Base-by-base conservation (phyloP, 2,113 vertebrate genomes). In the Raja brachyura region DNA sequence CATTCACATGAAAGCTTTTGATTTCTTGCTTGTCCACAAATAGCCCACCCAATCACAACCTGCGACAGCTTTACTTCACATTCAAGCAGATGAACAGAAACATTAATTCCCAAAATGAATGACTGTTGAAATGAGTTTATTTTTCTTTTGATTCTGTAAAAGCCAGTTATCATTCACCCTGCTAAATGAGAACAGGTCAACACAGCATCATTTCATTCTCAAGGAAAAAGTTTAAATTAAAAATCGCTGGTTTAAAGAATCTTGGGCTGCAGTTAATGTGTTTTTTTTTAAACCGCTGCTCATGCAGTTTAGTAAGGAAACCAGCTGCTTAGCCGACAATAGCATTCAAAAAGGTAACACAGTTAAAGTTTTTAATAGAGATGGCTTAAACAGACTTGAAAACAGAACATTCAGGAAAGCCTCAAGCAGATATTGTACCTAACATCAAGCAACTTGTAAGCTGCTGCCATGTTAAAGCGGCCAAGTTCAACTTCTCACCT, bases 61-160 rank as follows among this genome's bases (percentile, higher is more conserved):
- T 90, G 59, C 66, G 28, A 90, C 68, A 74, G 66, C 20, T 73
- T 92, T 39, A 92, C 70, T 92, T 92, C 90, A 90, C 88, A 92
- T 73, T 92, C 39, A 92, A 33, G 90, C 90, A 70, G 68, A 63
- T 70, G 70, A 73, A 92, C 90, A 73, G 81, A 77, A 74, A 92
- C 68, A 54, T 96, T 2, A 86, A 96, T 96, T 95, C 96, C 96
- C 97, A 96, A 97, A 97, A 96, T 97, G 96, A 97, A 96, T 94
- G 95, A 97, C 96, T 94, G 96, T 95, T 96, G 96, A 95, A 96
- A 96, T 95, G 96, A 96, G 96, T 96, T 96, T 96, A 95, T 94
- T 95, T 94, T 96, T 96, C 96, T 96, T 95, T 95, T 95, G 94
- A 95, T 95, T 95, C 95, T 94, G 96, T 95, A 95, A 96, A 94